These are phyloP conservation scores for Chironomus riparius DNA, from an alignment of 2,888 invertebrate genomes.

Conservation along the genomic window DNA sequence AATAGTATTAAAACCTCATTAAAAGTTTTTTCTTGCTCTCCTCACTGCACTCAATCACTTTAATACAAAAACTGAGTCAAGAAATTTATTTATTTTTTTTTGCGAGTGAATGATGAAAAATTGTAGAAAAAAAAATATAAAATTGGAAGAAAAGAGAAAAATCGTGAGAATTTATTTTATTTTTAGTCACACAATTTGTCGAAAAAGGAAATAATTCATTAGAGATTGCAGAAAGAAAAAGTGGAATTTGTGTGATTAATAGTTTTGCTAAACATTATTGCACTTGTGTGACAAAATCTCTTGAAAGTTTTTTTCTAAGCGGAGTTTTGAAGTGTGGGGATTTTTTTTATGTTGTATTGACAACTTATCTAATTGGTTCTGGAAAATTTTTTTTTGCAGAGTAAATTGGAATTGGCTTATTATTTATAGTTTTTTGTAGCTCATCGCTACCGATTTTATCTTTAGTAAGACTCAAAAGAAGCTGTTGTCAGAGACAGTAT, in stretches of 20 bases:
- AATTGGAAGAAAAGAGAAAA: background rate
- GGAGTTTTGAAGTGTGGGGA: background rate
- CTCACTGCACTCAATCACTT: background rate
- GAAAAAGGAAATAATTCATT: conserved; percentile 22
- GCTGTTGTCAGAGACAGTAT: no score
- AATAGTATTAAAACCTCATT: background rate
- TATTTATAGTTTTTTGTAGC: no score
- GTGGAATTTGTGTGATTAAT: background rate
- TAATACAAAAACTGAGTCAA: conserved; percentile 4
- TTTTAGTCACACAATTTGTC: background rate
- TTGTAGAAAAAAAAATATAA: background rate
- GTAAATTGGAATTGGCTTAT: no score
- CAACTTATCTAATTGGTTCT: no score
- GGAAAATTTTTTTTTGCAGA: no score
- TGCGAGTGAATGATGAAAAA: background rate
- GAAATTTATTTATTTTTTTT: background rate
- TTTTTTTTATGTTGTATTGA: background rate
- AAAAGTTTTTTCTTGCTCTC: background rate
- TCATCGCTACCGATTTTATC: no score
- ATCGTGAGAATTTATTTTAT: conserved; percentile 1
- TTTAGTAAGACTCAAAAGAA: no score
- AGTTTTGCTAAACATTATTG: background rate
- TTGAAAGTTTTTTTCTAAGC: background rate
- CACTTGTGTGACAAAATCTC: no score
- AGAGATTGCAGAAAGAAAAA: background rate